phyloP scores from a whole-genome alignment of 1,140 invertebrate species.

The Drosophila pallidifrons region DNA sequence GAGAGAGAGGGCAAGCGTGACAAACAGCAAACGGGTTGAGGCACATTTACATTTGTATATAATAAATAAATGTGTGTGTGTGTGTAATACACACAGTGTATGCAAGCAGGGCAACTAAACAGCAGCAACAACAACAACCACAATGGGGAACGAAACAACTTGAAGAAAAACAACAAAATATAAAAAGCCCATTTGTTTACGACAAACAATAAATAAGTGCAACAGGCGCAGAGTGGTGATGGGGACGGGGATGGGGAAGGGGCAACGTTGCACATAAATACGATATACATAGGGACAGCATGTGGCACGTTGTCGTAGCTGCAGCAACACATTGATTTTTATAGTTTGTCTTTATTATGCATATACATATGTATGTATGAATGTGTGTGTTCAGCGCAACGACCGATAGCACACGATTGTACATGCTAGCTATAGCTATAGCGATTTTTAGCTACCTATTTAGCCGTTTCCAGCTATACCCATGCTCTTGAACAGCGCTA shows the following conservation, averaged over 20 bases:
- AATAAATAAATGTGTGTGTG: constrained; percentile 10
- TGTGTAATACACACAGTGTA: background rate
- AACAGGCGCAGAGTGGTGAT: background rate
- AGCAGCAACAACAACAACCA: constrained; percentile 18
- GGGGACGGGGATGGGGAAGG: constrained; percentile 1
- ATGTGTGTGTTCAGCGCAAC: constrained; percentile 34
- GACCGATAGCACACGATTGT: constrained; percentile 37
- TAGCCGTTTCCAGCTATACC: constrained; percentile 33
- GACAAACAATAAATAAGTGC: constrained; percentile 58
- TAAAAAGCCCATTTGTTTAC: constrained; percentile 60
- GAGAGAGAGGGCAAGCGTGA: background rate
- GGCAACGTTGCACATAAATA: constrained; percentile 9
- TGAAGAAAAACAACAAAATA: constrained; percentile 23
- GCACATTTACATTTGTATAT: constrained; percentile 2
- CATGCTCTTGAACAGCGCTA: constrained; percentile 48
- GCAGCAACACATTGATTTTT: constrained; percentile 54
- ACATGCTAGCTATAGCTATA: constrained; percentile 12
- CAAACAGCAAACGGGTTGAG: constrained; percentile 40
- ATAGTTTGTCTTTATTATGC: constrained; percentile 40
- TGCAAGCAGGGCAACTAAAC: constrained; percentile 24
- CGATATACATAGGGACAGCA: constrained; percentile 30
- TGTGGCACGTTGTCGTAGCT: constrained; percentile 44
- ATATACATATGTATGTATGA: background rate
- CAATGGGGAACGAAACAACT: no score
- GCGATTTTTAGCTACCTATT: constrained; percentile 26